Base-by-base conservation (phyloP, 2,888 invertebrate species). In the Drosophila mayaguana region DNA sequence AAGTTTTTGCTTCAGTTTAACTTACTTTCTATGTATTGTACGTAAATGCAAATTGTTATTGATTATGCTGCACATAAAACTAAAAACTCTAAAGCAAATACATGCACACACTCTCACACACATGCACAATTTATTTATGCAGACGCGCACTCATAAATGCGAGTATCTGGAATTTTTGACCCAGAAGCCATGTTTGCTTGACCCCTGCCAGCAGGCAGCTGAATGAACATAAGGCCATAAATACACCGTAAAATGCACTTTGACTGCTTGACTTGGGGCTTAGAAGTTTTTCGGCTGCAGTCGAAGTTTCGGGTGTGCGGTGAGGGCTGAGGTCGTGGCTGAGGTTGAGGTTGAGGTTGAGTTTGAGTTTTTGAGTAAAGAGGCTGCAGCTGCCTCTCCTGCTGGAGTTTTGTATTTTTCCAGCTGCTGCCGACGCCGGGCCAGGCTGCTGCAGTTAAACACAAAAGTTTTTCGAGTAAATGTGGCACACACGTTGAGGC, bases 31-130 rank as follows among this genome's bases (percentile, higher is more conserved):
- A 43, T 59, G 18, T 46, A 50, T 43, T 64, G 28, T 68, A 64
- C 61, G 74, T 62, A 89, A 86, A 86, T 86, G 89, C 76, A 89
- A 88, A 86, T 86, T 88, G 85, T 88, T 86, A 86, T 86, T 89
- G 86, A 86, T 86, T 86, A 82, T 80, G 85, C 73, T 72, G 66
- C 74, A 76, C 64, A 89, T 81, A 80, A 78, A 54, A 54, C 54
- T 38, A 53, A 25, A 50, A 54, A 53, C 11, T 16, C 22, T 2
- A 57, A 66, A 11, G 56, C 51, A 56, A 56, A 56, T n/a, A 34
- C 43, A 56, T 46, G 34, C 28, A n/a, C 43, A 36, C 9, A 48
- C 42, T 51, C 14, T 14, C 59, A 38, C 28, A 12, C 40, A 28
- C 12, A 20, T 28, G 7, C 8, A 54, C 28, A 48, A n/a, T n/a